Base-by-base conservation (phyloP, 2,113 vertebrate genomes). In the Motacilla tschutschensis region DNA sequence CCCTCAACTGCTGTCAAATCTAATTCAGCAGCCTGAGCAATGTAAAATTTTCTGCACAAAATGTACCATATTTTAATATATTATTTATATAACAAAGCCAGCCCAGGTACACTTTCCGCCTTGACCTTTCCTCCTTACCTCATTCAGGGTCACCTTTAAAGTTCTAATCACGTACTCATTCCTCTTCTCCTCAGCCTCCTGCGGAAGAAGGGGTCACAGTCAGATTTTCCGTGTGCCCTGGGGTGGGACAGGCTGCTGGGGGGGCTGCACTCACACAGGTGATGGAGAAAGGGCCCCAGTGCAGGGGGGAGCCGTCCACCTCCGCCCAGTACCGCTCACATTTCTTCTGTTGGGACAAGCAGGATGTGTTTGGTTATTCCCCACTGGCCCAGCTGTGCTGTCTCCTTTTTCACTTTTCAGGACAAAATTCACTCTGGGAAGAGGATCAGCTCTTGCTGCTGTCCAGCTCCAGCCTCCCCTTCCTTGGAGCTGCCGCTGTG, bases 301-400 rank as follows among this genome's bases (percentile, higher is more conserved):
- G 90, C 80, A 98, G 96, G 6, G 93, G 84, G 9, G 67, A 83
- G 35, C 96, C 90, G 3, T 89, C 95, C 33, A 41, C 90, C 78
- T 97, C 96, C 3, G 97, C 97, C 98, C 99, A 99, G 95, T 99
- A 99, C 53, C 97, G 95, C 93, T 99, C 99, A 76, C 99, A 99
- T 47, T 99, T 99, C 98, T 98, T 99, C 99, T 99, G 94, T 90
- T 25, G 85, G 10, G 80, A 72, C 91, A 96, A 95, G 69, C 62
- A 93, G 38, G 57, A 88, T 6, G 8, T 1, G 8, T 40, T n/a
- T 26, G 63, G 67, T 94, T 91, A 95, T 29, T 86, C 85, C 36
- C 53, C 40, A 4, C 31, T 19, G 3, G 9, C 73, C 53, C 62
- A 15, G 72, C 36, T 24, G 0, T 36, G 2, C 48, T 4, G 5